Base-by-base conservation (phyloP, 2,797 vertebrate genomes). In the Premnoplex brunnescens region DNA sequence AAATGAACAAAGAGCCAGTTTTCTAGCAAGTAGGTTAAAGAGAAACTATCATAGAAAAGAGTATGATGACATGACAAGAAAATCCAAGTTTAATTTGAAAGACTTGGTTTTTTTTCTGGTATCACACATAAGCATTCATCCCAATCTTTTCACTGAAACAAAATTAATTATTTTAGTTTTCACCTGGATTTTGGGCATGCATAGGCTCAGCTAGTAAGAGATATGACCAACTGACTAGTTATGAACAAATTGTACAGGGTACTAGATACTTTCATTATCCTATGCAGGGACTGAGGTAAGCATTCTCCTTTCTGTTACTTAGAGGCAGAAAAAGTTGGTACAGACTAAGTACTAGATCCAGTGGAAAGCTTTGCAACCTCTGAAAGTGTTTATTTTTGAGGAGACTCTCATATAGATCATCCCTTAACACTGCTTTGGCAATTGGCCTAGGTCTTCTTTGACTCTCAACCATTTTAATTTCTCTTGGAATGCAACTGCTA, bases 231-330 rank as follows among this genome's bases (percentile, higher is more conserved):
- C 6, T 64, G 39, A 68, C 10, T 49, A 55, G 43, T 54, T 34
- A 26, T 26, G 21, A 60, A 71, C 13, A 7, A 44, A 34, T 28
- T 87, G 7, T 39, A 14, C 12, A 58, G 0, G 0, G 12, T 85
- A 72, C 10, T 18, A 20, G 30, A 16, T 34, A 27, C 46, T 59
- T 88, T 41, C 5, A 20, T 32, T 66, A 32, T 24, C 26, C 8
- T 39, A 3, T 2, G 0, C 2, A 89, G 23, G 6, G 14, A 5
- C 15, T 67, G 41, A 69, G 10, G 5, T 17, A 66, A 76, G 5
- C 5, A 43, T 52, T 55, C 44, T n/a, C 19, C 6, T 74, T 83
- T 55, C 56, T 74, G 19, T 24, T 34, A 46, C 26, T 21, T 41
- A 54, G 0, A 54, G 41, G 12, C 23, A 78, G 39, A 66, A 89